Percentiles rank a stretch among this genome's conserved stretches.
Evolutionary conservation across 2,797 vertebrate genomes (phyloP).

Genomic region (Pempheris klunzingeri): DNA sequence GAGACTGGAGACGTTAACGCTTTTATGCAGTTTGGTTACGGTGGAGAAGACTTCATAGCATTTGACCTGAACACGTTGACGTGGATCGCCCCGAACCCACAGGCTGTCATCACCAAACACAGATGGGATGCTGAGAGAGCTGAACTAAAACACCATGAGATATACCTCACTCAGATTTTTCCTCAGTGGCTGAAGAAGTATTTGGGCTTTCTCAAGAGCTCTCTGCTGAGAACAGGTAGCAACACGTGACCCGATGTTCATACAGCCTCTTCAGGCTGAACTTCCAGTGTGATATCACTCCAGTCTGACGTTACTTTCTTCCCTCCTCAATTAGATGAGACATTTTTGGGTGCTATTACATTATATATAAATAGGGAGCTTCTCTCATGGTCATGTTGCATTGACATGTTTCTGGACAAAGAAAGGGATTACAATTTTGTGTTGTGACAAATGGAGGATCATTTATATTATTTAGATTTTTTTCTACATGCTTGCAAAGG

Average conservation of each 20-base stretch:
- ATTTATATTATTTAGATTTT: no score
- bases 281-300: no score
- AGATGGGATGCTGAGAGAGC: not conserved
- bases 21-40: not conserved
- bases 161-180: not conserved
- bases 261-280: not conserved
- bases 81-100: slow-evolving; percentile 12
- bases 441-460: no score
- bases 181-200: not conserved
- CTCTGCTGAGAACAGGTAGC: slow-evolving; percentile 18
- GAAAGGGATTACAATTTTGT: no score
- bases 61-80: slow-evolving; percentile 9
- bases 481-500: no score
- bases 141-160: not conserved
- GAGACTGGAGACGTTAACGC: slow-evolving; percentile 10
- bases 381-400: no score
- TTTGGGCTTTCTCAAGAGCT: slow-evolving; percentile 1
- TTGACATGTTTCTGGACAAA: no score
- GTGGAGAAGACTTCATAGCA: slow-evolving; percentile 43
- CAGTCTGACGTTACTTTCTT: no score
- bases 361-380: no score
- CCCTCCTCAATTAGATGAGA: no score
- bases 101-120: slow-evolving; percentile 23
- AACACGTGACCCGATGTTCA: not conserved
- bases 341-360: not conserved